These are phyloP conservation scores for Conopomorpha cramerella DNA, from an alignment of 1,140 invertebrate species.

Conservation along the genomic window DNA sequence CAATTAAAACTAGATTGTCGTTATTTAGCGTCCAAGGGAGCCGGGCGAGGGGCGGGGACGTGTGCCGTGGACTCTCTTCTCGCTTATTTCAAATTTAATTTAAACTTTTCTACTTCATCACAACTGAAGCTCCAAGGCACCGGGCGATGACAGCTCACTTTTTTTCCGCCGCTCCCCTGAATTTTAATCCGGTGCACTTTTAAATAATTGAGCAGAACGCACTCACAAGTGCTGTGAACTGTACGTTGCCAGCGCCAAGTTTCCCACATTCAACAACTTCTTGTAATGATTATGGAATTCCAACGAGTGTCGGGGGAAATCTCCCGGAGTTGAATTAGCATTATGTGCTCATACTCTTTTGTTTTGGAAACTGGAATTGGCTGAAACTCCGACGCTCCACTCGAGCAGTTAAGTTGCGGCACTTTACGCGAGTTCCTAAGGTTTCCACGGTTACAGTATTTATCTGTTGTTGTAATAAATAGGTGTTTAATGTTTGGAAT, in stretches of 20 bases:
- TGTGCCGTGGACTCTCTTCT: conserved; percentile 9
- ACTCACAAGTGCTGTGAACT: conserved; percentile 4
- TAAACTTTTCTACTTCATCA: conserved; percentile 25
- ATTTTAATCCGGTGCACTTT: conserved; percentile 11
- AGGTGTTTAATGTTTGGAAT: neutral
- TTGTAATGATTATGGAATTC: conserved; percentile 20
- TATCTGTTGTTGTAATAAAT: neutral
- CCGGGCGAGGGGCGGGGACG: conserved; percentile 4
- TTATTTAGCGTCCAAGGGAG: conserved; percentile 15
- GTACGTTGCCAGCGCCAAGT: neutral
- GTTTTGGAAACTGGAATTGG: neutral
- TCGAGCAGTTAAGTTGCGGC: neutral
- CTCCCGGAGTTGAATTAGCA: conserved; percentile 6
- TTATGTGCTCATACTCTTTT: neutral
- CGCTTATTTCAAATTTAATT: conserved; percentile 22
- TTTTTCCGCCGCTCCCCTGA: too few species aligned
- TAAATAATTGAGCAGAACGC: conserved; percentile 15
- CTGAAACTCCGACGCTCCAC: neutral
- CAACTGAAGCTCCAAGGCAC: conserved; percentile 7
- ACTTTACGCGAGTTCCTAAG: neutral
- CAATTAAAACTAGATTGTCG: conserved; percentile 23
- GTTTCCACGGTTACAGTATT: neutral
- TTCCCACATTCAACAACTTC: conserved; percentile 13
- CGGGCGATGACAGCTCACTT: conserved; percentile 8
- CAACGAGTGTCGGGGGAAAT: conserved; percentile 27